These are phyloP conservation scores for Candoia aspera DNA, from an alignment of 2,113 vertebrate genomes.

Conservation along the genomic window DNA sequence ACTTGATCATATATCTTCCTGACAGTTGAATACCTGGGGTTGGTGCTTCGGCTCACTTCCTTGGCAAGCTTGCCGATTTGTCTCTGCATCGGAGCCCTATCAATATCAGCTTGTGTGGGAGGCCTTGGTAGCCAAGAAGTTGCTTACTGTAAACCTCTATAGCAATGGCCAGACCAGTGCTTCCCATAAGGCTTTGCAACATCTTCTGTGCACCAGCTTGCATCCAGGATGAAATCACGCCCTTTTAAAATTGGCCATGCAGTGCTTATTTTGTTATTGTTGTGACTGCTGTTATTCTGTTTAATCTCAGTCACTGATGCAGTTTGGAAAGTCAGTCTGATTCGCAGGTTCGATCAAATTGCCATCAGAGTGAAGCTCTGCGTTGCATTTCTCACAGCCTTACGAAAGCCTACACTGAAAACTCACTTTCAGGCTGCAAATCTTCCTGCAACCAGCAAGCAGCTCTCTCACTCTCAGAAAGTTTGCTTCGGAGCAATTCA, in stretches of 20 bases:
- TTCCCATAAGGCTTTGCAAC: neutral
- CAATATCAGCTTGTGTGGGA: rapidly evolving
- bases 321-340: neutral
- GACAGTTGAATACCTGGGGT: slow-evolving; percentile 31
- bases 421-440: neutral
- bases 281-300: neutral
- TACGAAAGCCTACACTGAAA: neutral
- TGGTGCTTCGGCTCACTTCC: neutral
- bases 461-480: neutral
- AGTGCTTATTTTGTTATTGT: neutral
- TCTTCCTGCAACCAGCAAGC: neutral
- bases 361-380: neutral
- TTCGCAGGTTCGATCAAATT: neutral
- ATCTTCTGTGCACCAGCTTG: rapidly evolving
- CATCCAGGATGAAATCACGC: too few relatives aligned
- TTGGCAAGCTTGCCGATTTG: neutral
- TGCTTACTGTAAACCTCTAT: neutral
- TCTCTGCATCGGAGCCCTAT: neutral
- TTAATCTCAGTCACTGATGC: neutral
- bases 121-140: neutral
- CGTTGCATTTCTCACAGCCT: neutral
- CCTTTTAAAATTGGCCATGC: neutral
- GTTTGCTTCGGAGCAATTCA: neutral
- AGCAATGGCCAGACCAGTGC: too few relatives aligned
- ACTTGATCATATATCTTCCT: neutral